phyloP scores from a whole-genome alignment of 2,113 vertebrate species.

The Atlantisia rogersi region DNA sequence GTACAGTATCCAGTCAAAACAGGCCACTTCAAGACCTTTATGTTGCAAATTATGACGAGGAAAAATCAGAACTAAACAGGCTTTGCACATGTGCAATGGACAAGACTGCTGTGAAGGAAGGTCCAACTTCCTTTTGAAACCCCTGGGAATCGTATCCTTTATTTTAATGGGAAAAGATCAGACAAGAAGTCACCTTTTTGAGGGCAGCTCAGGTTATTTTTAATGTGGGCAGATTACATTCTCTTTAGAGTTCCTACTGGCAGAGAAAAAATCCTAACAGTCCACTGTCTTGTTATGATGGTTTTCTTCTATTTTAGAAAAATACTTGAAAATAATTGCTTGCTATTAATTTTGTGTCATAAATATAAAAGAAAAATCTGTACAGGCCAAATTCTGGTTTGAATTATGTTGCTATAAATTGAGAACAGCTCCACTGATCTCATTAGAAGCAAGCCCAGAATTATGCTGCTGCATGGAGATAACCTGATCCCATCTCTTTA shows the following conservation, averaged over 20 bases:
- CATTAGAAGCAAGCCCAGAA: not conserved
- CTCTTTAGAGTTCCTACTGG: not conserved
- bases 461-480: not conserved
- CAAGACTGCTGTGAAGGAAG: not conserved
- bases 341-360: not conserved
- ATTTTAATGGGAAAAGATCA: not conserved
- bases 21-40: not conserved
- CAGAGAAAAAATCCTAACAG: not conserved
- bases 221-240: not conserved
- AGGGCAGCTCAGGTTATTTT: not conserved
- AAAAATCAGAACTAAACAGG: not conserved
- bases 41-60: not conserved
- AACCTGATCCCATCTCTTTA: not conserved
- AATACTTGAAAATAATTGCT: not conserved
- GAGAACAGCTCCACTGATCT: not conserved
- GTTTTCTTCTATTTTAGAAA: not conserved
- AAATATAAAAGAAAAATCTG: not conserved
- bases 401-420: not conserved
- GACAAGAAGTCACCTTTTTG: not conserved
- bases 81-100: not conserved
- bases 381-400: not conserved
- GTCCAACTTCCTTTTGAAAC: not conserved
- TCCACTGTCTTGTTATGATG: not conserved
- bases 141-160: not conserved
- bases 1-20: not conserved